Percentiles rank a stretch among this genome's conserved stretches.
Conservation (phyloP, 2,797 vertebrate genomes). For the Trematomus bernacchii region DNA sequence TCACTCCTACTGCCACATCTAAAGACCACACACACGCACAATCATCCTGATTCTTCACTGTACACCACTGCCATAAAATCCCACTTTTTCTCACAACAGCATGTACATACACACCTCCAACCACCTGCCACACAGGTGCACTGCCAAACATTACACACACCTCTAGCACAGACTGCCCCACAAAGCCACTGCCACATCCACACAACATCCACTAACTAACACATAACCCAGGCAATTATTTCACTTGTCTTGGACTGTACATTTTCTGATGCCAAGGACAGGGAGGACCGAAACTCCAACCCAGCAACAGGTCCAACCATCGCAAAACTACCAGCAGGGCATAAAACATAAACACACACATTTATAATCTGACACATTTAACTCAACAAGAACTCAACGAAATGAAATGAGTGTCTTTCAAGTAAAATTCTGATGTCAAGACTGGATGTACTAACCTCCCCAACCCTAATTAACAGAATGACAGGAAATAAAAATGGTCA, state of each 20-base stretch:
- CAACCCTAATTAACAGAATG: constrained; percentile 1
- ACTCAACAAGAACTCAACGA: constrained; percentile 8
- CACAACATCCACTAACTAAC: constrained; percentile 19
- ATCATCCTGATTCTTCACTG: constrained; percentile 25
- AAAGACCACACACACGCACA: constrained; percentile 25
- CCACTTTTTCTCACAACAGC: constrained; percentile 16
- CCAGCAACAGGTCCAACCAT: constrained; percentile 32
- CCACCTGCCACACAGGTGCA: constrained; percentile 68
- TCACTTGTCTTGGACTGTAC: constrained; percentile 52
- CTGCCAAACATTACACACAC: constrained; percentile 67
- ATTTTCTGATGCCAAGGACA: constrained; percentile 72
- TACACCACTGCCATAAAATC: constrained; percentile 60
- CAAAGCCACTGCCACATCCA: constrained; percentile 62
- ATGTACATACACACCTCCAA: constrained; percentile 39
- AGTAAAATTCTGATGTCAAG: constrained; percentile 61
- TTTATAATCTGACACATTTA: not conserved
- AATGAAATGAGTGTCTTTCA: constrained; percentile 29
- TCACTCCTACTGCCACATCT: constrained; percentile 48
- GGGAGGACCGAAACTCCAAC: constrained; percentile 38
- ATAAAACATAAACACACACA: constrained; percentile 22
- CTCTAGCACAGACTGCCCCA: constrained; percentile 63
- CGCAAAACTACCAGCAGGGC: constrained; percentile 73
- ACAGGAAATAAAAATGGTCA: constrained; percentile 38
- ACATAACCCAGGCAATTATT: constrained; percentile 22
- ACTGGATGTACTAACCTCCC: constrained; percentile 25